phyloP scores from a whole-genome alignment of 2,888 invertebrate genomes.

The Elmis aenea region DNA sequence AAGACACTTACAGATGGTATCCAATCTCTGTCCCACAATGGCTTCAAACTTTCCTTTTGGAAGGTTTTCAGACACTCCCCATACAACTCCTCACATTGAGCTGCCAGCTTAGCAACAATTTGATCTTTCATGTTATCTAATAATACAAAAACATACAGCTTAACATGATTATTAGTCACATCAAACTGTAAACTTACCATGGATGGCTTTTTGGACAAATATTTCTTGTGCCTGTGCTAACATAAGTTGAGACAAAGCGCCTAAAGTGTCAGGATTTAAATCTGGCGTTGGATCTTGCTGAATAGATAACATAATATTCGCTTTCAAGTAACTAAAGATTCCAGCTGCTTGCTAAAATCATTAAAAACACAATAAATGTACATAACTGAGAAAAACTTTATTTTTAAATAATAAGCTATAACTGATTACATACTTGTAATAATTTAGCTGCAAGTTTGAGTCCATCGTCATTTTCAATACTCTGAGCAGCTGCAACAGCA shows the following conservation, averaged over 20 bases:
- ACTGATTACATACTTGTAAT: constrained; percentile 63
- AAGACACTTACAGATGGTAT: constrained; percentile 56
- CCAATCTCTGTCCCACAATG: constrained; percentile 91
- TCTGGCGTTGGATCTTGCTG: constrained; percentile 96
- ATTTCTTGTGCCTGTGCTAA: constrained; percentile 98
- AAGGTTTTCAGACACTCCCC: constrained; percentile 82
- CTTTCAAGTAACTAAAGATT: constrained; percentile 80
- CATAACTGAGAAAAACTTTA: constrained; percentile 5
- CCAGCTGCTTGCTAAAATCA: constrained; percentile 78
- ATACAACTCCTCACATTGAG: constrained; percentile 91
- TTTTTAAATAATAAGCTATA: neutral
- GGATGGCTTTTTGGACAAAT: constrained; percentile 89
- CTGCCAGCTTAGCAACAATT: constrained; percentile 85
- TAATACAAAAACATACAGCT: constrained; percentile 16
- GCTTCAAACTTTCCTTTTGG: constrained; percentile 75
- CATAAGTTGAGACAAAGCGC: constrained; percentile 84
- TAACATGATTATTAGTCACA: neutral
- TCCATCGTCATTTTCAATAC: constrained; percentile 86
- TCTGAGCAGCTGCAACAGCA: constrained; percentile 78
- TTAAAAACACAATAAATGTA: constrained; percentile 1
- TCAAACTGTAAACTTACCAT: constrained; percentile 49
- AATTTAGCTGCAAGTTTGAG: constrained; percentile 88
- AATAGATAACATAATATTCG: constrained; percentile 72
- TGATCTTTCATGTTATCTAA: constrained; percentile 92
- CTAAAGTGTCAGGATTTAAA: constrained; percentile 85